A percentile compares a stretch with the other conserved stretches of the same genome.
phyloP scores from a whole-genome alignment of 2,797 vertebrate species.

The Vultur gryphus region DNA sequence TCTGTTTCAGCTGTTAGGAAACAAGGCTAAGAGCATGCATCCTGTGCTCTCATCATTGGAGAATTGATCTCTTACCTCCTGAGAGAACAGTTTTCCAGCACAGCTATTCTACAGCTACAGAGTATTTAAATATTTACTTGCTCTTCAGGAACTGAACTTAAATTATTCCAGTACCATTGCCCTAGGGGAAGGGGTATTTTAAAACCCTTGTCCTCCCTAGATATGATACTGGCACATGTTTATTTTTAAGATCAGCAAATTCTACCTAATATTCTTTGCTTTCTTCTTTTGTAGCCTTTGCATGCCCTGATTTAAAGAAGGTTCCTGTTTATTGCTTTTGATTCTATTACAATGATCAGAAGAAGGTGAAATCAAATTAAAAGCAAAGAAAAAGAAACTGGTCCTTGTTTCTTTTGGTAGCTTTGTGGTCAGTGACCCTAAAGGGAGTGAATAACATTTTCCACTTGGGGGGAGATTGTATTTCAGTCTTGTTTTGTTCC shows the following conservation, averaged over 20 bases:
- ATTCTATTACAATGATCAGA: neutral
- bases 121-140: slow-evolving; percentile 60
- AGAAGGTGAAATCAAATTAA: neutral
- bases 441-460: slow-evolving; percentile 26
- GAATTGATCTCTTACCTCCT: slow-evolving; percentile 50
- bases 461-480: slow-evolving; percentile 29
- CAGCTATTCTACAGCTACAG: neutral
- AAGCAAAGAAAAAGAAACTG: neutral
- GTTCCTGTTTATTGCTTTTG: neutral
- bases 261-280: neutral
- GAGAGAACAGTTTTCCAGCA: slow-evolving; percentile 26
- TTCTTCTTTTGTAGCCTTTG: neutral
- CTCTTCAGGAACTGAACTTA: slow-evolving; percentile 20
- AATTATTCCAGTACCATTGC: neutral
- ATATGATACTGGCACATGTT: neutral
- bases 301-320: neutral
- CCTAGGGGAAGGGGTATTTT: neutral
- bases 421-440: slow-evolving; percentile 34
- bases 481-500: slow-evolving; percentile 48
- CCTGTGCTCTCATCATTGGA: slow-evolving; percentile 23
- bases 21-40: slow-evolving; percentile 34
- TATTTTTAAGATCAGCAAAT: neutral
- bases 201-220: neutral
- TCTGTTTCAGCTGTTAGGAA: slow-evolving; percentile 50
- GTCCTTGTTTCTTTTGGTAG: neutral